Evolutionary conservation across 2,797 vertebrate genomes (phyloP), one percentile per base, ranked within the genome.

Genomic region (Propithecus perrieri): DNA sequence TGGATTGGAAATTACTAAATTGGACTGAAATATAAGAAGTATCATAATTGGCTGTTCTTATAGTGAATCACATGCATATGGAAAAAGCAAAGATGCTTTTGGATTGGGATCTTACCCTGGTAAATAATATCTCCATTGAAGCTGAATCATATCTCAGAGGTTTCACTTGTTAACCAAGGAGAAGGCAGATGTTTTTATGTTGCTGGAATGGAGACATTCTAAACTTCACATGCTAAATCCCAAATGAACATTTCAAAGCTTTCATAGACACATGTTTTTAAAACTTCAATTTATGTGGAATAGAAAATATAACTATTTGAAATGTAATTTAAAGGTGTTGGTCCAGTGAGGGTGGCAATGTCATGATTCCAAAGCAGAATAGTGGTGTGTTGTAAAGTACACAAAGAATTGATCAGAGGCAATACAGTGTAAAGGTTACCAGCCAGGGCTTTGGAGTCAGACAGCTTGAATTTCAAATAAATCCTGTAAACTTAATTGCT

Each of bases 251-350:
- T 91, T 88, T 92, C 76, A 88, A 93, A 85, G 38, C 35, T 76
- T 81, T 95, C 41, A 46, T 53, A 78, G 57, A 88, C 88, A 6
- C 11, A 79, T 74, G 18, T 89, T 96, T 93, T 87, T 28, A 87
- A 93, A 97, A 90, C 18, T 65, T 78, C 4, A 81, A 20, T 88
- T 38, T 38, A 75, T 43, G 9, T 79, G 4, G 15, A 61, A 59
- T 92, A 14, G 12, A 95, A 96, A 96, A 92, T 55, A 89, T 7
- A 95, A 91, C 38, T 69, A 65, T 96, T 65, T 89, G n/a, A 95
- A 94, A 85, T 90, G 41, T 48, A 88, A 74, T 78, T 55, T 61
- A 33, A 69, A 95, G 46, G 12, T 18, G 2, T 74, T 85, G 4
- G 30, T 85, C 53, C 48, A 46, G 26, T 63, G 33, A 76, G 13